phyloP scores from a whole-genome alignment of 2,113 vertebrate species.

The Himantopus leucocephalus region DNA sequence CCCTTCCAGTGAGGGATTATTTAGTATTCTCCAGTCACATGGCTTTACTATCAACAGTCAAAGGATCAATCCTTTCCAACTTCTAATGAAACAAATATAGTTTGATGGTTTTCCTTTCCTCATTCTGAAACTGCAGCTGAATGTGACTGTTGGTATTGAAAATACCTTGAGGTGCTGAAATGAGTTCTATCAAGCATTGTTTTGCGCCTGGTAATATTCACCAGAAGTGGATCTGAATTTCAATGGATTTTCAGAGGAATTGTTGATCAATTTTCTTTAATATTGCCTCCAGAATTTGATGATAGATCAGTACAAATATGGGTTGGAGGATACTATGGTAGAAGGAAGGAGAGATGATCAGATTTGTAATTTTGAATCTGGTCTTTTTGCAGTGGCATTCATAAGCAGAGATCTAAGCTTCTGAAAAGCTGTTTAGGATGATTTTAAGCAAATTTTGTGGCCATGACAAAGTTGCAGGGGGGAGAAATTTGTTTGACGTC shows the following conservation, averaged over 20 bases:
- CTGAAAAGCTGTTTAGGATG: neutral
- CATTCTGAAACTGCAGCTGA: neutral
- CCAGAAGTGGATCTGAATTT: neutral
- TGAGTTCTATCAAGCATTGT: neutral
- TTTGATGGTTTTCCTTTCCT: neutral
- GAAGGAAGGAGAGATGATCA: neutral
- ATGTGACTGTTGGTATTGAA: neutral
- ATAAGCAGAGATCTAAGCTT: neutral
- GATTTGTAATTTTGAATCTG: neutral
- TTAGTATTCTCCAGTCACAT: neutral
- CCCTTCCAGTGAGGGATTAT: neutral
- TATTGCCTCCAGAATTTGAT: neutral
- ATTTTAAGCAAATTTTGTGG: neutral
- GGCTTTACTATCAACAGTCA: neutral
- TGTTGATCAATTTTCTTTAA: neutral
- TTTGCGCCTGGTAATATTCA: neutral
- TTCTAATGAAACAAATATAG: neutral
- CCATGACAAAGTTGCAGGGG: neutral
- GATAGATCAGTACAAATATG: neutral
- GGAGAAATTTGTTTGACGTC: neutral
- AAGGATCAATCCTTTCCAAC: neutral
- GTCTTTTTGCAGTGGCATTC: neutral
- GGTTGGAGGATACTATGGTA: neutral
- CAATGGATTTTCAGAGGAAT: neutral
- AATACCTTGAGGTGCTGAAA: neutral